phyloP scores from a whole-genome alignment of 2,113 vertebrate genomes.

The Meleagris gallopavo region DNA sequence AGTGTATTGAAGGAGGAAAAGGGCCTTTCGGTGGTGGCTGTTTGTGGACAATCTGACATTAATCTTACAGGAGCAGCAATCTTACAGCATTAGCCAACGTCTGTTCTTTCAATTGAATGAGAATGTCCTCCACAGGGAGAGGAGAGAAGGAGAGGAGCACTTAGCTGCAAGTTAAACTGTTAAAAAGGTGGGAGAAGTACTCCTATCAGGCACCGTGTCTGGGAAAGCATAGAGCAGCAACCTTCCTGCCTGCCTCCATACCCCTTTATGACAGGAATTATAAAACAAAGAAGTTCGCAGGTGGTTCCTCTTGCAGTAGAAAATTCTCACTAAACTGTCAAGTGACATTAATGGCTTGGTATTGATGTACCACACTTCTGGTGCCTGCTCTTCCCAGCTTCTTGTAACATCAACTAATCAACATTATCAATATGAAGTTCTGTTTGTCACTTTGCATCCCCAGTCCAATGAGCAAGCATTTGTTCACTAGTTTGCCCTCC shows the following conservation, averaged over 20 bases:
- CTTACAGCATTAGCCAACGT: not conserved
- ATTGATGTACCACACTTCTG: not conserved
- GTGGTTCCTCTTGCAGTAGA: not conserved
- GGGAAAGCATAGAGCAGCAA: not conserved
- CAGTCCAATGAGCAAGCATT: not conserved
- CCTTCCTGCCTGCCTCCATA: not conserved
- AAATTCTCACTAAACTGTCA: not conserved
- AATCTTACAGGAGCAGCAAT: not conserved
- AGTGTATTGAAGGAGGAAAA: not conserved
- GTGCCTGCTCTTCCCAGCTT: not conserved
- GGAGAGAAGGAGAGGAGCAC: accelerated
- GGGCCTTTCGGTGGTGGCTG: not conserved
- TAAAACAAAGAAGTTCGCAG: not conserved
- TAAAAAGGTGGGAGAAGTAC: not conserved
- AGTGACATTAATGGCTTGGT: not conserved
- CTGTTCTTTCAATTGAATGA: not conserved
- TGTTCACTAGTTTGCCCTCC: not conserved
- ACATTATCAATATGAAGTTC: not conserved
- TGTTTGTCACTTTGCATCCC: not conserved
- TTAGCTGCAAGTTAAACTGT: not conserved
- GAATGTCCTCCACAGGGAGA: not conserved
- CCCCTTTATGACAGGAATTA: not conserved
- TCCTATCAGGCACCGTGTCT: not conserved
- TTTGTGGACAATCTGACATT: not conserved
- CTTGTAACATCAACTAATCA: not conserved